These are phyloP conservation scores for Albula glossodonta DNA, from an alignment of 2,113 vertebrate genomes.

Conservation along the genomic window DNA sequence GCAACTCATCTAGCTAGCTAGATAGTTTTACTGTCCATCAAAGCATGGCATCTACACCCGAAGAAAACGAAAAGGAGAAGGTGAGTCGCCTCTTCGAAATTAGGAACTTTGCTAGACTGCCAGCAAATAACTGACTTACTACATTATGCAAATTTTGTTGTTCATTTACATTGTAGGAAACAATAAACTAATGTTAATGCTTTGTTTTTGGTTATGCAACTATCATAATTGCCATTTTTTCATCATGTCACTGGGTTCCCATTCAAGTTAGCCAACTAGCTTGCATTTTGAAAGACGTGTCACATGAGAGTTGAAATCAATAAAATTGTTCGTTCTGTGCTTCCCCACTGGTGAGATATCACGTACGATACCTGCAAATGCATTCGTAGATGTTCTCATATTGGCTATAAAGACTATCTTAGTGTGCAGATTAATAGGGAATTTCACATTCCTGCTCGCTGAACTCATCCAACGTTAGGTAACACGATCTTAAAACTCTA, in stretches of 20 bases:
- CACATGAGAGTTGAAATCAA: neutral
- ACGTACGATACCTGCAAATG: neutral
- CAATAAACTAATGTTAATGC: neutral
- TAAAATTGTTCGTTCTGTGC: neutral
- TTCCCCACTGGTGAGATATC: neutral
- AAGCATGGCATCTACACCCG: constrained; percentile 64
- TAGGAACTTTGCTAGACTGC: neutral
- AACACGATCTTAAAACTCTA: neutral
- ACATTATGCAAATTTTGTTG: neutral
- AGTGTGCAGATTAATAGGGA: neutral
- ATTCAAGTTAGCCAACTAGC: neutral
- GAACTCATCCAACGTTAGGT: neutral
- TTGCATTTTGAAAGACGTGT: constrained; percentile 10
- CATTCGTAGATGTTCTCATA: neutral
- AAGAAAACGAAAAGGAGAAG: constrained; percentile 48
- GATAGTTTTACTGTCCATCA: neutral
- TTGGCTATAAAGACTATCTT: neutral
- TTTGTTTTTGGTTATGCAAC: neutral
- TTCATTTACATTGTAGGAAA: neutral
- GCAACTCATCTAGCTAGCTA: constrained; percentile 28
- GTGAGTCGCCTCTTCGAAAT: neutral
- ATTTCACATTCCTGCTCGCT: neutral
- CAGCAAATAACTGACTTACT: neutral
- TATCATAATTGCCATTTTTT: too few species aligned
- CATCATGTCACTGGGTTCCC: too few species aligned